Conservation (phyloP, 1,140 invertebrate genomes). For the Drosophila bifasciata region DNA sequence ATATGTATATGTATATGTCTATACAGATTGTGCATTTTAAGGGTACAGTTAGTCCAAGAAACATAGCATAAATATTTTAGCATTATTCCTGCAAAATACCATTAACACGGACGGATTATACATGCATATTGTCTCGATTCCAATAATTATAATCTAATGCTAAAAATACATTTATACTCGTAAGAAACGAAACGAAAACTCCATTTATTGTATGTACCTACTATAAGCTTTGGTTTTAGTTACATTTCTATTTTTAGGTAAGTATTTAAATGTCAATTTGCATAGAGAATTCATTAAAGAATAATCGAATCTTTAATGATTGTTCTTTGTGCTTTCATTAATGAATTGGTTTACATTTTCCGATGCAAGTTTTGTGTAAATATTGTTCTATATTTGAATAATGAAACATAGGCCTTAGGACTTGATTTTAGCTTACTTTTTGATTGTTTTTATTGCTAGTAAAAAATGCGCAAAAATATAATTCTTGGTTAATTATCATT, state of each 20-base stretch:
- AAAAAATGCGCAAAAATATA: too few species aligned
- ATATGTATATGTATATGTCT: slow-evolving; percentile 17
- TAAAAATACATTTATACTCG: slow-evolving; percentile 68
- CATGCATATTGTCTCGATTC: slow-evolving; percentile 64
- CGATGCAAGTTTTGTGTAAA: too few species aligned
- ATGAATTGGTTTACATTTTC: neutral
- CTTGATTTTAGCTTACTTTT: too few species aligned
- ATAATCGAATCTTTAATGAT: too few species aligned
- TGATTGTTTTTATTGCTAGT: too few species aligned
- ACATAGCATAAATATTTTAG: slow-evolving; percentile 77
- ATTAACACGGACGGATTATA: slow-evolving; percentile 61
- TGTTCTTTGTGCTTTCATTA: too few species aligned
- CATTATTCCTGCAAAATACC: slow-evolving; percentile 67
- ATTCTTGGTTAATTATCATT: too few species aligned
- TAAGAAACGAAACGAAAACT: slow-evolving; percentile 55
- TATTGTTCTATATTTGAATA: neutral
- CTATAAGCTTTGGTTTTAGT: too few species aligned
- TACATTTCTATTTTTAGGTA: too few species aligned
- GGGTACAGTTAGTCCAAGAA: slow-evolving; percentile 72
- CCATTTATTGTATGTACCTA: slow-evolving; percentile 5
- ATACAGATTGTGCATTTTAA: slow-evolving; percentile 78
- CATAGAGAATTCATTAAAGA: too few species aligned
- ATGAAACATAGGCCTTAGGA: neutral
- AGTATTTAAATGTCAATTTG: too few species aligned
- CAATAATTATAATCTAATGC: slow-evolving; percentile 59